Conservation (phyloP, 1,140 invertebrate species). For the Macrobrachium nipponense region DNA sequence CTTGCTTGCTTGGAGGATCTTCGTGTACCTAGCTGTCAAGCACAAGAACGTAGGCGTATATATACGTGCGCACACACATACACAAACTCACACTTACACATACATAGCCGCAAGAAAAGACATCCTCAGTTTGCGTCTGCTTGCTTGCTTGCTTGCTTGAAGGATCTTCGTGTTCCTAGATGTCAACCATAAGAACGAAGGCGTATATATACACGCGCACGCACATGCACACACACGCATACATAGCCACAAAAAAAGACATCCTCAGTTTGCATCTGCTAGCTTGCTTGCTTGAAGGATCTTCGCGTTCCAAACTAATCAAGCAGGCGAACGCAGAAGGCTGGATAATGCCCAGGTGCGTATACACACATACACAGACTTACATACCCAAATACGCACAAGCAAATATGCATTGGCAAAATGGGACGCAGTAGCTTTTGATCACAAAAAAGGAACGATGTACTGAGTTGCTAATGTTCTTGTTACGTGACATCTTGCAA, state of each 20-base stretch:
- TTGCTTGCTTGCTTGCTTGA: background rate
- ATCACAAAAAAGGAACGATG: background rate
- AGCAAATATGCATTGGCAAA: background rate
- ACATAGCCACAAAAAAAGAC: too few species aligned
- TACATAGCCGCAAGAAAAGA: too few species aligned
- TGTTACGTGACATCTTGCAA: too few species aligned
- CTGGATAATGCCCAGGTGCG: background rate
- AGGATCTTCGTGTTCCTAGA: background rate
- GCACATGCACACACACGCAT: too few species aligned
- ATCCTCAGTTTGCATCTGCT: background rate
- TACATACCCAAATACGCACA: constrained; percentile 12
- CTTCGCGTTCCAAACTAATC: background rate
- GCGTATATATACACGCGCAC: too few species aligned
- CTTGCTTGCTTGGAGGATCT: background rate
- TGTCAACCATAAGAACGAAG: too few species aligned
- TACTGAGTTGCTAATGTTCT: too few species aligned
- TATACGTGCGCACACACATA: too few species aligned
- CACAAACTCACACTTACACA: constrained; percentile 20
- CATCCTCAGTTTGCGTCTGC: background rate
- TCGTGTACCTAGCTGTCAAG: background rate
- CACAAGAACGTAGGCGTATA: background rate
- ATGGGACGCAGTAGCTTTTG: background rate
- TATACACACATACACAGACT: constrained; percentile 27
- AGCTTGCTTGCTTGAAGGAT: background rate
- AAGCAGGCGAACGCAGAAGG: background rate